phyloP scores from a whole-genome alignment of 2,888 invertebrate genomes.

The Apamea crenata region DNA sequence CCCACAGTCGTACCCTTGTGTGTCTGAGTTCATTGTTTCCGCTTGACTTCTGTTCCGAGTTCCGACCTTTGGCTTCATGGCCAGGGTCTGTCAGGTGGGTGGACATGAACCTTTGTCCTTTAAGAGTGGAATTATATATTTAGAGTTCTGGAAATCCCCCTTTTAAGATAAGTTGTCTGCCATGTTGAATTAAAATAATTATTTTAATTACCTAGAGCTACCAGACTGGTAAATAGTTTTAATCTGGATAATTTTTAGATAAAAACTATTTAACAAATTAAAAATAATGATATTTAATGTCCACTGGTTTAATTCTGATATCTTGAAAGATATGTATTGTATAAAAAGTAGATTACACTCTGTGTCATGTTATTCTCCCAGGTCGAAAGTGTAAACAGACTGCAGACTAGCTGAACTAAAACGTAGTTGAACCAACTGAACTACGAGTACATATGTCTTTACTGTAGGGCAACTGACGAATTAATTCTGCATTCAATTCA shows the following conservation, averaged over 20 bases:
- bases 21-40: conserved; percentile 50
- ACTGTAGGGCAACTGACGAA: background rate
- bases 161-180: conserved; percentile 5
- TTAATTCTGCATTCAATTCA: background rate
- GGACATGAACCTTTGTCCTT: conserved; percentile 41
- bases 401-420: background rate
- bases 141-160: background rate
- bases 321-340: background rate
- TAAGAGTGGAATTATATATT: conserved; percentile 11
- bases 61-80: conserved; percentile 43
- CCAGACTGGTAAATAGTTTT: background rate
- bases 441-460: too few species aligned
- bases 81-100: conserved; percentile 42
- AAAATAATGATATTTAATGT: background rate
- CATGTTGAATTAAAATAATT: background rate
- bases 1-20: conserved; percentile 16
- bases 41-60: conserved; percentile 44
- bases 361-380: background rate
- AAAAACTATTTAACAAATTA: background rate
- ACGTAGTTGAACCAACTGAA: background rate
- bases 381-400: background rate
- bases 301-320: background rate
- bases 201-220: background rate
- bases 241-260: background rate
- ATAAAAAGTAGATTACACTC: background rate